Percentiles rank a stretch among this genome's conserved stretches.
These are phyloP conservation scores for Orbicella faveolata DNA, from an alignment of 64 coral and sea anemone species.

Conservation along the genomic window DNA sequence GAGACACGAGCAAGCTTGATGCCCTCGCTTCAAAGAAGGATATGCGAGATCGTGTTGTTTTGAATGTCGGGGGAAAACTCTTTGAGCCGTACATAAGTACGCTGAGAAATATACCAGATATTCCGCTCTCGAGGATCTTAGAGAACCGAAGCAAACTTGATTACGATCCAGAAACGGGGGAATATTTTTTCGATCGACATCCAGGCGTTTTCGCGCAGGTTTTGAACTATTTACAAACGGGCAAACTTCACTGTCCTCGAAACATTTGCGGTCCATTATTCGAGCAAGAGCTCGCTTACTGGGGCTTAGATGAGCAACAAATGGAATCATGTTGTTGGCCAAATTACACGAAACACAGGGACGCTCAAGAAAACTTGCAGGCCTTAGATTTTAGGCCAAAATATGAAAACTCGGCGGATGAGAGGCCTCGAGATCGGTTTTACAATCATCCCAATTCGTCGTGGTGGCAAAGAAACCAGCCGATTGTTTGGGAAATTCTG, in stretches of 20 bases:
- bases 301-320: slow-evolving; percentile 96
- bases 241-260: slow-evolving; percentile 91
- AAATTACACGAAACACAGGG: slow-evolving; percentile 96
- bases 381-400: slow-evolving; percentile 92
- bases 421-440: background rate
- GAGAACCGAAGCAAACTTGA: slow-evolving; percentile 86
- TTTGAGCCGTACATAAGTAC: slow-evolving; percentile 94
- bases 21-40: slow-evolving; percentile 42
- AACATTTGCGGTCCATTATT: slow-evolving; percentile 91
- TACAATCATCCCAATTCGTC: slow-evolving; percentile 55
- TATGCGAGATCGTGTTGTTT: slow-evolving; percentile 70
- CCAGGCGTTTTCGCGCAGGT: slow-evolving; percentile 94
- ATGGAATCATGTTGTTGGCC: slow-evolving; percentile 99
- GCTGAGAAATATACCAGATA: slow-evolving; percentile 86
- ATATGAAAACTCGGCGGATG: slow-evolving; percentile 45
- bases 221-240: slow-evolving; percentile 97
- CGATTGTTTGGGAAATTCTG: slow-evolving; percentile 94
- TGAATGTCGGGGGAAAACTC: slow-evolving; percentile 87
- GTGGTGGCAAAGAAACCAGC: slow-evolving; percentile 81
- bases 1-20: slow-evolving; percentile 36
- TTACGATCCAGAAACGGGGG: slow-evolving; percentile 88
- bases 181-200: slow-evolving; percentile 98
- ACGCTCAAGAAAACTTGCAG: slow-evolving; percentile 94
- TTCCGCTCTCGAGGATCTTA: slow-evolving; percentile 83
- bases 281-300: slow-evolving; percentile 91